These are phyloP conservation scores for Eutrigla gurnardus DNA, from an alignment of 2,797 vertebrate species.

Conservation along the genomic window DNA sequence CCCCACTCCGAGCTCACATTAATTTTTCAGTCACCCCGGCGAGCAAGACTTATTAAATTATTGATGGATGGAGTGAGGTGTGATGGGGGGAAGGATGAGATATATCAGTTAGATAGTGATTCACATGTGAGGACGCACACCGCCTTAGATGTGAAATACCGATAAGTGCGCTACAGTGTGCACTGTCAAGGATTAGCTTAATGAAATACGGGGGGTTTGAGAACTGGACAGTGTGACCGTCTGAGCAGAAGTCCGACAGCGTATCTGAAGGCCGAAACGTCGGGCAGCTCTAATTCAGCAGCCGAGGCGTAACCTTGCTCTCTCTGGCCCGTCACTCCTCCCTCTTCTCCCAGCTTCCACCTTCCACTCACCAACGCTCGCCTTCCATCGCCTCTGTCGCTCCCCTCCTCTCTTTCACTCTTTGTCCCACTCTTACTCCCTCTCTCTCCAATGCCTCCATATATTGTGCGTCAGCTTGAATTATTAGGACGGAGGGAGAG, in stretches of 20 bases:
- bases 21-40: constrained; percentile 75
- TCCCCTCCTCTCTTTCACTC: constrained; percentile 9
- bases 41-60: constrained; percentile 74
- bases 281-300: constrained; percentile 14
- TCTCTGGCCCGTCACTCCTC: constrained; percentile 9
- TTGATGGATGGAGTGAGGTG: constrained; percentile 66
- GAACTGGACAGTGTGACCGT: background rate
- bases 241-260: background rate
- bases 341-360: constrained; percentile 12
- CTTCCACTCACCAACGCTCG: constrained; percentile 1
- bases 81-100: constrained; percentile 39
- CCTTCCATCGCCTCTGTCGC: background rate
- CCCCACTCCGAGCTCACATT: constrained; percentile 54
- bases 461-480: constrained; percentile 68
- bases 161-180: background rate
- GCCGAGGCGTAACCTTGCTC: constrained; percentile 18
- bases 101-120: constrained; percentile 44
- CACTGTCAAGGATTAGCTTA: background rate
- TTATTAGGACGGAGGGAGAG: constrained; percentile 66
- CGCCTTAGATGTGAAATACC: constrained; percentile 13
- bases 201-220: background rate
- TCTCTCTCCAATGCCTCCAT: constrained; percentile 52
- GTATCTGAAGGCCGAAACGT: constrained; percentile 29
- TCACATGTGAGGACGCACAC: constrained; percentile 8
- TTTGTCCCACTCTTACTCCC: constrained; percentile 25